phyloP scores from a whole-genome alignment of 2,888 invertebrate species.

The Heteropelma amictum region DNA sequence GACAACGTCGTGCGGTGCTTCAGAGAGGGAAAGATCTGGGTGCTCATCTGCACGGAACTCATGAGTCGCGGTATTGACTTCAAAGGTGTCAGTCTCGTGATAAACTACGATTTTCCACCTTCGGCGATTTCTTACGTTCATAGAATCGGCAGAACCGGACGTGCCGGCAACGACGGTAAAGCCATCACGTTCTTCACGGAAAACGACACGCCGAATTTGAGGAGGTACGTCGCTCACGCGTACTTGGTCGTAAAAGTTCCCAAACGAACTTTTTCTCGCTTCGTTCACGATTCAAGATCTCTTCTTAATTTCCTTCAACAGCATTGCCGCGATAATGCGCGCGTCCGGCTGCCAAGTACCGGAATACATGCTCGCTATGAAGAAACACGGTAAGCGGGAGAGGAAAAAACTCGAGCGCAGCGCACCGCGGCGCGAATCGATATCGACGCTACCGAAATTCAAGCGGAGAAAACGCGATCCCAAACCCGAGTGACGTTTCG shows the following conservation, averaged over 20 bases:
- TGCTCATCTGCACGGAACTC: constrained; percentile 97
- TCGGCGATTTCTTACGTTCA: constrained; percentile 94
- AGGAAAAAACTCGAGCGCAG: constrained; percentile 81
- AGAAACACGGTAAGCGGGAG: constrained; percentile 83
- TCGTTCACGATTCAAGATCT: not conserved
- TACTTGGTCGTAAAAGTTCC: too few species aligned
- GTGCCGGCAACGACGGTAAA: constrained; percentile 92
- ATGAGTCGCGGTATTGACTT: constrained; percentile 98
- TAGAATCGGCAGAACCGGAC: constrained; percentile 93
- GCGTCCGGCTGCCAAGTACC: constrained; percentile 96
- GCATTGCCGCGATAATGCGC: constrained; percentile 93
- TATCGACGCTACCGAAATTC: constrained; percentile 81
- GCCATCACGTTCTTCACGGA: constrained; percentile 97
- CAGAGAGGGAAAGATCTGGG: constrained; percentile 95
- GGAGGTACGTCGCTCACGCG: too few species aligned
- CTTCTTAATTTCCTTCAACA: constrained; percentile 72
- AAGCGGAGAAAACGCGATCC: constrained; percentile 66
- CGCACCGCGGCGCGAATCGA: constrained; percentile 84
- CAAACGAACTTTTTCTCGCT: not conserved
- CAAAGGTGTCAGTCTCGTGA: constrained; percentile 95
- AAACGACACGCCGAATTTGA: constrained; percentile 90
- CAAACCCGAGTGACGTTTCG: not conserved
- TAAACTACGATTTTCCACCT: constrained; percentile 98
- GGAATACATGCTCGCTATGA: constrained; percentile 90
- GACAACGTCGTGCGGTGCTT: constrained; percentile 95